A percentile compares a stretch with the other conserved stretches of the same genome.
These are phyloP conservation scores for Apocrypta bakeri DNA, from an alignment of 1,140 invertebrate genomes.

Conservation along the genomic window DNA sequence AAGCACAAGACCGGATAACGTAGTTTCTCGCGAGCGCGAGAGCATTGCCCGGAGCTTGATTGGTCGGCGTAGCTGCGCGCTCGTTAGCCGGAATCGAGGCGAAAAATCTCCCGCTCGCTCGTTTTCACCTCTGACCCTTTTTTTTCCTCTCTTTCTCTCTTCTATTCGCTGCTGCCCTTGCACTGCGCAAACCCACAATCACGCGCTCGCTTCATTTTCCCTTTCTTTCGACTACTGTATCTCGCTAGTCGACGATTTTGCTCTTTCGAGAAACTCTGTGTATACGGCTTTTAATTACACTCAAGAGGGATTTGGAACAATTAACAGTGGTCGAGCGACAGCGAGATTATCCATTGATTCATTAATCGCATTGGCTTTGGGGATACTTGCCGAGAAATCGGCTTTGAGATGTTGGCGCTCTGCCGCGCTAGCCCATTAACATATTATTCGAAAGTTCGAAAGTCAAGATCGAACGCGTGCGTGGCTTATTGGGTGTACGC, in stretches of 20 bases:
- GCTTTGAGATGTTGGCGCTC: no score
- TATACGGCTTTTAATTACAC: no score
- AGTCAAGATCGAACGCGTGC: no score
- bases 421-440: no score
- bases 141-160: background rate
- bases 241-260: background rate
- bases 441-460: no score
- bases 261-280: no score
- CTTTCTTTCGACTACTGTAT: background rate
- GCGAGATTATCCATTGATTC: no score
- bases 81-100: slow-evolving; percentile 12
- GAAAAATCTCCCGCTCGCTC: background rate
- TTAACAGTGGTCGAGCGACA: no score
- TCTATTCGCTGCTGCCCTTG: background rate
- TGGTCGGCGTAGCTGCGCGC: background rate
- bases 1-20: background rate
- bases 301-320: no score
- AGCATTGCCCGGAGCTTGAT: background rate
- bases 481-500: no score
- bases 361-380: no score
- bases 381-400: no score
- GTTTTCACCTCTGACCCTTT: background rate
- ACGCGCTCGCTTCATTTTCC: background rate
- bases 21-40: background rate
- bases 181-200: background rate